Conservation (phyloP, 2,113 vertebrate genomes). For the Lichenostomus cassidix region DNA sequence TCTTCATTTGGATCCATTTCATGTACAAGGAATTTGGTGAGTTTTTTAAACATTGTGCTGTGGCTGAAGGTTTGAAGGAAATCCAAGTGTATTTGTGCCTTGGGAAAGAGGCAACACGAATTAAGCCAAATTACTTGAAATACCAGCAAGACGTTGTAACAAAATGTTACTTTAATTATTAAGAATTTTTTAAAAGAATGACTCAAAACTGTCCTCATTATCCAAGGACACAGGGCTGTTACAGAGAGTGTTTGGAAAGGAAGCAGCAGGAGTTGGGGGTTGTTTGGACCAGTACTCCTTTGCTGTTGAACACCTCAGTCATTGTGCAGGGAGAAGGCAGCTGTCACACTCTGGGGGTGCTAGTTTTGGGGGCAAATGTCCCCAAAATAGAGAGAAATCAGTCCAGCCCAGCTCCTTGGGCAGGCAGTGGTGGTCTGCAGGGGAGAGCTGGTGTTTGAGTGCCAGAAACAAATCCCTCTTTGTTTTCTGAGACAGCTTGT, state of each 20-base stretch:
- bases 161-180: neutral
- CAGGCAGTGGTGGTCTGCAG: neutral
- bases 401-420: accelerated
- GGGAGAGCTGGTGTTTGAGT: neutral
- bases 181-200: neutral
- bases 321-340: neutral
- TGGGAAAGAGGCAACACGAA: neutral
- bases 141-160: neutral
- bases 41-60: neutral
- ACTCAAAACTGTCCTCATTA: accelerated
- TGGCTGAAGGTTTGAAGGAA: neutral
- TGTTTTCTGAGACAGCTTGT: neutral
- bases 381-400: neutral
- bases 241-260: neutral
- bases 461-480: neutral
- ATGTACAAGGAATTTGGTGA: neutral
- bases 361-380: neutral
- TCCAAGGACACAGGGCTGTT: neutral
- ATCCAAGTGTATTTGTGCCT: neutral
- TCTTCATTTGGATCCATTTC: neutral
- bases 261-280: neutral
- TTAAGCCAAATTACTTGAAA: neutral
- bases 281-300: accelerated
- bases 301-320: neutral
- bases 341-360: neutral